Conservation (phyloP, 2,797 vertebrate species). For the Rhynchotus rufescens region DNA sequence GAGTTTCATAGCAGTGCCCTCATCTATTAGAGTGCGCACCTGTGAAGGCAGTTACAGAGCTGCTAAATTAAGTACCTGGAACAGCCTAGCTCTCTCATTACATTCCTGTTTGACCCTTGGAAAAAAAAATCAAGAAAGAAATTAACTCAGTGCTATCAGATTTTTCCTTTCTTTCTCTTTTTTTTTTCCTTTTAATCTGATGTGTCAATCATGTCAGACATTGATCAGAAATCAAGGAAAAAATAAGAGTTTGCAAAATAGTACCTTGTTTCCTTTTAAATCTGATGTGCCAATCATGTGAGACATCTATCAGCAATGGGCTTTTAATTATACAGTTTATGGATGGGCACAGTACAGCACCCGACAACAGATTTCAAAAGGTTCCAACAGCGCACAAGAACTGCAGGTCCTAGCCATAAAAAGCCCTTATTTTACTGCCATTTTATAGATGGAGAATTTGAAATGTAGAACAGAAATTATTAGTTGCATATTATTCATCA, state of each 20-base stretch:
- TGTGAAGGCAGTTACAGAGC: fast-evolving
- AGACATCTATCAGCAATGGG: not conserved
- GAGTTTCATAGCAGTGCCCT: not conserved
- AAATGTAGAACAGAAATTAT: not conserved
- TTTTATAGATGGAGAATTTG: not conserved
- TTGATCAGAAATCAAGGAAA: not conserved
- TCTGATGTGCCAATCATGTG: not conserved
- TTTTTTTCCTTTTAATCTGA: not conserved
- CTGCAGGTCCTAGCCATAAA: fast-evolving
- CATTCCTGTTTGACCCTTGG: not conserved
- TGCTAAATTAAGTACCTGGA: not conserved
- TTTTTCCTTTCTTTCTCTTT: too few species aligned
- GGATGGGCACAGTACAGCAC: not conserved
- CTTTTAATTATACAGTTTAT: fast-evolving
- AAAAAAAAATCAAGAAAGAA: not conserved
- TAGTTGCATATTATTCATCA: not conserved
- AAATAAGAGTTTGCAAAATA: not conserved
- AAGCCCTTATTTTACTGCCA: not conserved
- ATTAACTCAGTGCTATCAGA: fast-evolving
- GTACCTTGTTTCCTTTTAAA: not conserved
- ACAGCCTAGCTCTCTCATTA: fast-evolving
- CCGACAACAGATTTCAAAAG: fast-evolving
- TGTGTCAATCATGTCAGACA: not conserved
- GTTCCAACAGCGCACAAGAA: not conserved
- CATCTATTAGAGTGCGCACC: not conserved